Percentiles rank a stretch among this genome's conserved stretches.
These are phyloP conservation scores for Mythimna impura DNA, from an alignment of 2,888 invertebrate species.

Conservation along the genomic window DNA sequence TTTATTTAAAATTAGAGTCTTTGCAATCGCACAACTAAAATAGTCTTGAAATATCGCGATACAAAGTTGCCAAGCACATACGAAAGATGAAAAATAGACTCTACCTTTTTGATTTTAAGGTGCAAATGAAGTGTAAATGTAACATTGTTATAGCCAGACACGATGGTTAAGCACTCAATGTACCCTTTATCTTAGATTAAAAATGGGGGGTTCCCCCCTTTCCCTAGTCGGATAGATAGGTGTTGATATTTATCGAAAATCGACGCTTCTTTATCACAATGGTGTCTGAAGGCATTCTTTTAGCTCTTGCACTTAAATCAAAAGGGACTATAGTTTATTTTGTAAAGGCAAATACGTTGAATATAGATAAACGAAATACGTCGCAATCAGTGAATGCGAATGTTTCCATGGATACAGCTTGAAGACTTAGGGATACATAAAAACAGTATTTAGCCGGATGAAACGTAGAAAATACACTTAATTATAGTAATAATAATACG, in stretches of 20 bases:
- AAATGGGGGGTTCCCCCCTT: slow-evolving; percentile 76
- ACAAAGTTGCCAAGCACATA: slow-evolving; percentile 59
- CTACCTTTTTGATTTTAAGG: slow-evolving; percentile 26
- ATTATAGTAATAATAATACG: too few relatives aligned
- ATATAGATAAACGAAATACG: not conserved
- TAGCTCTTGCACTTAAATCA: slow-evolving; percentile 58
- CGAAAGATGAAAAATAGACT: slow-evolving; percentile 18
- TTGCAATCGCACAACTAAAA: slow-evolving; percentile 42
- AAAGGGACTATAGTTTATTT: slow-evolving; percentile 26
- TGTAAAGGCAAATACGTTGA: slow-evolving; percentile 10
- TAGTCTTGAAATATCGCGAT: slow-evolving; percentile 66
- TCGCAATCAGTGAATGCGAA: slow-evolving; percentile 3
- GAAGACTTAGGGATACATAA: too few relatives aligned
- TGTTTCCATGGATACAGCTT: not conserved
- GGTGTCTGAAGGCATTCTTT: slow-evolving; percentile 53
- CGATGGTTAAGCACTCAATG: slow-evolving; percentile 88
- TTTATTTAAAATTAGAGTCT: not conserved
- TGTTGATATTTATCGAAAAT: slow-evolving; percentile 69
- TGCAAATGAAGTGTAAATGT: slow-evolving; percentile 33
- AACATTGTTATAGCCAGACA: slow-evolving; percentile 72
- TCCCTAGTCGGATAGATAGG: slow-evolving; percentile 64
- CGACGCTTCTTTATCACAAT: slow-evolving; percentile 55
- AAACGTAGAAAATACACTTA: too few relatives aligned
- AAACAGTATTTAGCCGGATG: not conserved
- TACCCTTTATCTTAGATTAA: slow-evolving; percentile 90